phyloP scores from a whole-genome alignment of 2,888 invertebrate species.

The Ophioninae sp. region DNA sequence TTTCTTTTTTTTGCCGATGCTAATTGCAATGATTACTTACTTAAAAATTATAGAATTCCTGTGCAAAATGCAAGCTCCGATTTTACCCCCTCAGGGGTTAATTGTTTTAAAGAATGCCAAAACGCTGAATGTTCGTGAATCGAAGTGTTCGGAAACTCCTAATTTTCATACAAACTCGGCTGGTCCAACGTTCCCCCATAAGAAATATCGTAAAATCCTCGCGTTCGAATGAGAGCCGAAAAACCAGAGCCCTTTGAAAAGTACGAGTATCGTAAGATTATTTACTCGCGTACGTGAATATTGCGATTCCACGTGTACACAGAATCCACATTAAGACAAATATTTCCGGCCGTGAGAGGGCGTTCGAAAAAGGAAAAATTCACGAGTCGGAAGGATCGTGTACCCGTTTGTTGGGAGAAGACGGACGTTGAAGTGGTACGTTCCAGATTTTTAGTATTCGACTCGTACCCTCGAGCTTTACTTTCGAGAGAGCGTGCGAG shows the following conservation, averaged over 20 bases:
- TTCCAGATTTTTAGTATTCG: constrained; percentile 60
- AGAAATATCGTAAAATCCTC: too few relatives aligned
- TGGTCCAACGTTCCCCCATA: too few relatives aligned
- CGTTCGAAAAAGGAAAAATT: constrained; percentile 37
- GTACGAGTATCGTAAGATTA: constrained; percentile 24
- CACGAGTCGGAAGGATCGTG: background rate
- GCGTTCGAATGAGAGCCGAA: background rate
- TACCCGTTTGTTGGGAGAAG: background rate
- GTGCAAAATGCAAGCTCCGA: too few relatives aligned
- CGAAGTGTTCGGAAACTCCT: too few relatives aligned
- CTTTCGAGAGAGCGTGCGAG: constrained; percentile 44
- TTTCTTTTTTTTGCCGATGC: too few relatives aligned
- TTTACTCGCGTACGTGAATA: constrained; percentile 20
- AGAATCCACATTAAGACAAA: constrained; percentile 27
- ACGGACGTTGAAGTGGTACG: constrained; percentile 7
- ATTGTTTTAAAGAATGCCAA: too few relatives aligned
- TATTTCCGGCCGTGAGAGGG: constrained; percentile 19
- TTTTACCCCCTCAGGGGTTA: too few relatives aligned
- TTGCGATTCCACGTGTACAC: constrained; percentile 5
- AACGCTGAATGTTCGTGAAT: too few relatives aligned
- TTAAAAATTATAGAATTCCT: too few relatives aligned
- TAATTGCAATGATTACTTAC: too few relatives aligned
- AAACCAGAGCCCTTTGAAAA: background rate
- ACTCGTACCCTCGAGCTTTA: constrained; percentile 57
- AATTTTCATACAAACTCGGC: too few relatives aligned